Conservation (phyloP, 2,888 invertebrate genomes). For the Gerris lacustris region DNA sequence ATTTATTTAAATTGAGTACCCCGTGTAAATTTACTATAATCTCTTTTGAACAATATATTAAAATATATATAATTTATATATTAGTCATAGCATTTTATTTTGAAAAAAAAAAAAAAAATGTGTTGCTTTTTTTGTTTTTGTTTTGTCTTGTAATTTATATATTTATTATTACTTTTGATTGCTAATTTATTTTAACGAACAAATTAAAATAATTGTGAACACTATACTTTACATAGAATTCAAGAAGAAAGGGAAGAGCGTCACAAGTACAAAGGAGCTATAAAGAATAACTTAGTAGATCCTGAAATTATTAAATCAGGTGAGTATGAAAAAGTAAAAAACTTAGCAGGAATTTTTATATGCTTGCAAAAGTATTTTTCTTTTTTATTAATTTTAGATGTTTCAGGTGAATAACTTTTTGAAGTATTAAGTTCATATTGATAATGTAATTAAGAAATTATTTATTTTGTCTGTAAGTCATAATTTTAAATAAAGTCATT, state of each 20-base stretch:
- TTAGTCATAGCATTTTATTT: not conserved
- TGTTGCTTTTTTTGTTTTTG: too few species aligned
- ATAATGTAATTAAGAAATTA: too few species aligned
- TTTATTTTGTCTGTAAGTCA: too few species aligned
- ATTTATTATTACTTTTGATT: slow-evolving; percentile 4
- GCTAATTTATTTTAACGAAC: not conserved
- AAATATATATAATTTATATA: too few species aligned
- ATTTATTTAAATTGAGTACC: too few species aligned
- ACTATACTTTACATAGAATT: slow-evolving; percentile 49
- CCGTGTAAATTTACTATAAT: too few species aligned
- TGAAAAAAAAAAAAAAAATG: not conserved
- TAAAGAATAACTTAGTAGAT: slow-evolving; percentile 40
- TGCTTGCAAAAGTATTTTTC: not conserved
- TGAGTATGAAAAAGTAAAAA: slow-evolving; percentile 11
- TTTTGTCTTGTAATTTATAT: not conserved
- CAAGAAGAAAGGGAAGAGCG: slow-evolving; percentile 96
- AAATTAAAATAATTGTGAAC: not conserved
- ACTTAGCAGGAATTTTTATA: not conserved
- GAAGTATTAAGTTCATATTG: too few species aligned
- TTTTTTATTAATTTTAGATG: not conserved
- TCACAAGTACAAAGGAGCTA: slow-evolving; percentile 73
- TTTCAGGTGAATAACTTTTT: too few species aligned
- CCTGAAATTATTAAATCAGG: slow-evolving; percentile 28
- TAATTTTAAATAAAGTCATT: too few species aligned
- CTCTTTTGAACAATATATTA: too few species aligned